Percentiles rank a stretch among this genome's conserved stretches.
Evolutionary conservation across 1,140 invertebrate species (phyloP).

Genomic region (Macrosteles quadrilineatus): DNA sequence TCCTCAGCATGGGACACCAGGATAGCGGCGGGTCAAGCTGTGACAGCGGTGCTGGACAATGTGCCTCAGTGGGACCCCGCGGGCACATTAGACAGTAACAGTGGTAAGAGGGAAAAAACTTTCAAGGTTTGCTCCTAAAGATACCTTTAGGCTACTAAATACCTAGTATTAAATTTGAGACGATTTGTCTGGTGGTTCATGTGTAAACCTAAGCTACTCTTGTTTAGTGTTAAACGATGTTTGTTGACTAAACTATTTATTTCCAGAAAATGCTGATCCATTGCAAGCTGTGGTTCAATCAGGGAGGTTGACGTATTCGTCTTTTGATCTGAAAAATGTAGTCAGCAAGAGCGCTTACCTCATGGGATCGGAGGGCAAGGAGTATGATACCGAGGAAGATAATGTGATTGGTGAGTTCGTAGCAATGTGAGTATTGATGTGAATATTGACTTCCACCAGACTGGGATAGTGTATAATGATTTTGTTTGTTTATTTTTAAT

Average conservation of each 20-base stretch:
- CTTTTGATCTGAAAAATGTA: conserved; percentile 83
- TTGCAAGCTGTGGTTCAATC: conserved; percentile 41
- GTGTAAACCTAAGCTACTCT: too few relatives aligned
- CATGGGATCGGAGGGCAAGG: conserved; percentile 87
- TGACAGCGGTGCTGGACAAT: conserved; percentile 88
- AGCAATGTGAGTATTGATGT: too few relatives aligned
- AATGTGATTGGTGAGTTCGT: conserved; percentile 49
- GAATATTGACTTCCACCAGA: too few relatives aligned
- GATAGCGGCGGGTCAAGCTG: conserved; percentile 89
- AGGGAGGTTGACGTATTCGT: conserved; percentile 68
- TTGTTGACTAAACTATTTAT: too few relatives aligned
- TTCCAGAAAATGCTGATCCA: conserved; percentile 30
- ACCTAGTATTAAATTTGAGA: too few relatives aligned
- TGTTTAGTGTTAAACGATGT: too few relatives aligned
- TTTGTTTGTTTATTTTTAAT: too few relatives aligned
- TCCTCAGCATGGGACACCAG: conserved; percentile 91
- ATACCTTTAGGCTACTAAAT: too few relatives aligned
- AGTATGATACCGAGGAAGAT: conserved; percentile 77
- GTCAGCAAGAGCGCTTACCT: conserved; percentile 78
- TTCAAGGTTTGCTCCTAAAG: too few relatives aligned
- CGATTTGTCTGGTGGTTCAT: too few relatives aligned
- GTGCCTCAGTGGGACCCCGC: conserved; percentile 86
- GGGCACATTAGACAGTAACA: conserved; percentile 7
- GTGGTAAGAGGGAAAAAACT: too few relatives aligned
- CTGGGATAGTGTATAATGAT: too few relatives aligned